A percentile compares a stretch with the other conserved stretches of the same genome.
These are phyloP conservation scores for Sceloporus undulatus DNA, from an alignment of 2,113 vertebrate species.

Conservation along the genomic window DNA sequence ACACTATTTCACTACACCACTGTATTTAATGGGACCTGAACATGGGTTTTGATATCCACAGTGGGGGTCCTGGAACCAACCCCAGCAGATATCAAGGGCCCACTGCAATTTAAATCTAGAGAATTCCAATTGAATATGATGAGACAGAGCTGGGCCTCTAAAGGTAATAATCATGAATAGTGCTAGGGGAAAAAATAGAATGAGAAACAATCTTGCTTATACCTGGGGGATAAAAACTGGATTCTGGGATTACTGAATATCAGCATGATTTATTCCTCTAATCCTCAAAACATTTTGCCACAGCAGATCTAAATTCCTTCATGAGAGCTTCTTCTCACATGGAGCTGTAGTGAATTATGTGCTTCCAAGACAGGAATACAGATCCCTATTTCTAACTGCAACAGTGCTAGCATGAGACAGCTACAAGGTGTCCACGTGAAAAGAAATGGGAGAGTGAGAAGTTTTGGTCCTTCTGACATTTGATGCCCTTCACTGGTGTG, in stretches of 20 bases:
- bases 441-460: conserved; percentile 48
- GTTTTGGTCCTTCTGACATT: conserved; percentile 64
- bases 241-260: background rate
- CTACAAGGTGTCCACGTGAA: conserved; percentile 51
- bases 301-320: background rate
- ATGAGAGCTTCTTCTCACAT: background rate
- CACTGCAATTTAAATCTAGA: conserved; percentile 42
- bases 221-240: background rate
- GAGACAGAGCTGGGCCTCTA: background rate
- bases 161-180: background rate
- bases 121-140: background rate
- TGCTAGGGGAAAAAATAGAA: background rate
- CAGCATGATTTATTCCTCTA: background rate
- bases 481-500: conserved; percentile 72
- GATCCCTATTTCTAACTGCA: background rate
- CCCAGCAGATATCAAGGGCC: too few species aligned
- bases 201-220: background rate
- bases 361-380: background rate
- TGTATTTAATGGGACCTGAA: too few species aligned
- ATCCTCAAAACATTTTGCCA: background rate
- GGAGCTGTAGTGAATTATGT: background rate
- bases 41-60: too few species aligned
- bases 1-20: too few species aligned
- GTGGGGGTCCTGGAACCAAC: too few species aligned
- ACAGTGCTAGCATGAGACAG: conserved; percentile 20